These are phyloP conservation scores for Eudyptes chrysolophus DNA, from an alignment of 2,113 vertebrate species.

Conservation along the genomic window DNA sequence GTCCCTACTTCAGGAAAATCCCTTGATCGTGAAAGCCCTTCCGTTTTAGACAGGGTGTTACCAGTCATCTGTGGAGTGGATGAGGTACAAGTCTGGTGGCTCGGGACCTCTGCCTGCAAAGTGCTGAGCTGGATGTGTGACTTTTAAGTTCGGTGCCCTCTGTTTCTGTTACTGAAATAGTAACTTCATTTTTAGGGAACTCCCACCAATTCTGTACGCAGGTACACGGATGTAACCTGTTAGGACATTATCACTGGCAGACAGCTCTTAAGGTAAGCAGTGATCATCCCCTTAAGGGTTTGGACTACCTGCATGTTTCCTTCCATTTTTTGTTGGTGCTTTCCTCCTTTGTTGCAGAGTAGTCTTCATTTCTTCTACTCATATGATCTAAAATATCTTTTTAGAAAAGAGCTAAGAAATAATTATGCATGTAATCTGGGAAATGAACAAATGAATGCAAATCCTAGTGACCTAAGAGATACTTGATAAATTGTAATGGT, in stretches of 20 bases:
- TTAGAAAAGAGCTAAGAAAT: not conserved
- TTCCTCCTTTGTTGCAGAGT: not conserved
- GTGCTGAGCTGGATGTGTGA: not conserved
- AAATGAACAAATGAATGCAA: not conserved
- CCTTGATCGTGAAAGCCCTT: not conserved
- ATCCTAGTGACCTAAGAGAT: not conserved
- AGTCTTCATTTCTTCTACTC: not conserved
- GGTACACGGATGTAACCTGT: not conserved
- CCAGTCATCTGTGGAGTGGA: not conserved
- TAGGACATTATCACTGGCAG: not conserved
- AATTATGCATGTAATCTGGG: not conserved
- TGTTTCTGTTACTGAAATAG: not conserved
- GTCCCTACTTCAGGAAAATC: not conserved
- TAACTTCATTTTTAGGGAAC: not conserved
- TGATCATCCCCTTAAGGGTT: not conserved
- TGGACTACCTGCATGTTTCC: not conserved
- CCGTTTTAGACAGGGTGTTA: not conserved
- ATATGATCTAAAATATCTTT: not conserved
- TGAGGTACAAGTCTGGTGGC: not conserved
- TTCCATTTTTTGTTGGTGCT: not conserved
- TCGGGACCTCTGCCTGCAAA: not conserved
- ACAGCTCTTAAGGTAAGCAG: not conserved
- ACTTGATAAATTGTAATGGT: not conserved
- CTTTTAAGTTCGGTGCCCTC: fast-evolving
- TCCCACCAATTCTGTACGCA: not conserved